These are phyloP conservation scores for Lycaon pictus DNA, from an alignment of 2,113 vertebrate genomes.

Conservation along the genomic window DNA sequence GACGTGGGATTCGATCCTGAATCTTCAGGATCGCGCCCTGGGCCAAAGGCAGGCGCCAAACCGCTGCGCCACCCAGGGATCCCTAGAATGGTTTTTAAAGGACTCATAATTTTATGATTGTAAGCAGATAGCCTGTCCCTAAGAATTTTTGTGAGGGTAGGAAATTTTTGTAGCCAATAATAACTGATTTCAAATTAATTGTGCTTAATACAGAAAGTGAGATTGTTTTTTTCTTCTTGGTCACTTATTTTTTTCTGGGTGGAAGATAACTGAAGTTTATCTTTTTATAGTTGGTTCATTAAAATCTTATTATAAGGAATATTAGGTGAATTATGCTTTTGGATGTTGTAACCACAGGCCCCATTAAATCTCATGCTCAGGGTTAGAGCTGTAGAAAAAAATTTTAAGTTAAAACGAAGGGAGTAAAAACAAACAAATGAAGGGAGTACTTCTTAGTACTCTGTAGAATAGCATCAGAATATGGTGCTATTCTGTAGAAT, in stretches of 20 bases:
- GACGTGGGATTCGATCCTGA: no score
- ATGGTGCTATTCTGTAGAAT: background rate
- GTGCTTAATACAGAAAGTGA: background rate
- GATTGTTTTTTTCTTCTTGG: background rate
- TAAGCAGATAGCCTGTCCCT: background rate
- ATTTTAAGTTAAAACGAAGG: background rate
- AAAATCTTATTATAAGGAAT: background rate
- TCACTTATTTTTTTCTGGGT: background rate
- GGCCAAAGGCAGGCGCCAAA: no score
- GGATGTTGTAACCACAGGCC: slow-evolving; percentile 1
- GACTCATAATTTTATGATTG: slow-evolving; percentile 30
- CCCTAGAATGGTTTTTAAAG: slow-evolving; percentile 25
- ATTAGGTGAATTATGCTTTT: slow-evolving; percentile 21
- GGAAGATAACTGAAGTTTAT: background rate
- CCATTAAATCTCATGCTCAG: slow-evolving; percentile 15
- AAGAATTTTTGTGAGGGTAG: slow-evolving; percentile 34
- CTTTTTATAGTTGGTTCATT: slow-evolving; percentile 12
- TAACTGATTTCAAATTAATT: slow-evolving; percentile 52
- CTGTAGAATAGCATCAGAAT: no score
- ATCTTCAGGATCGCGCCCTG: no score
- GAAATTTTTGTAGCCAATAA: slow-evolving; percentile 47
- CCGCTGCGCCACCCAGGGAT: no score
- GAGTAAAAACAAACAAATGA: no score
- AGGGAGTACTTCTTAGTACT: no score
- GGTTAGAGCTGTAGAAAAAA: background rate